Conservation (phyloP, 2,888 invertebrate genomes). For the Halictus quadricinctus region DNA sequence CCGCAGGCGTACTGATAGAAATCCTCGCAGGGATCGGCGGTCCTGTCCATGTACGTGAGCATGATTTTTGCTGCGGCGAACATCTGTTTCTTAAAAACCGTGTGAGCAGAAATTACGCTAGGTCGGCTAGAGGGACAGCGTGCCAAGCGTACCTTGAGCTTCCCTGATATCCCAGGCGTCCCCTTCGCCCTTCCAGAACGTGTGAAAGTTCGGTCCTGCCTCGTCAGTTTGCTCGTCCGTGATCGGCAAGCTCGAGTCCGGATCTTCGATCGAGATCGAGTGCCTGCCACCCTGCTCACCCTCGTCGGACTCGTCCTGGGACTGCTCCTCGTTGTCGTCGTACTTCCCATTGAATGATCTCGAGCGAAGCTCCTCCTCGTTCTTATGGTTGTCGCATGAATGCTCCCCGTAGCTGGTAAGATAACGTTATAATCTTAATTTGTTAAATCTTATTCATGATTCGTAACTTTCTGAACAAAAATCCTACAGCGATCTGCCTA, state of each 20-base stretch:
- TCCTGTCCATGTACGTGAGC: conserved; percentile 89
- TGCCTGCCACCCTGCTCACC: conserved; percentile 40
- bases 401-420: conserved; percentile 36
- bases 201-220: conserved; percentile 65
- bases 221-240: conserved; percentile 34
- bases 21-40: conserved; percentile 90
- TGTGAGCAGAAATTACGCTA: conserved; percentile 54
- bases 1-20: conserved; percentile 94
- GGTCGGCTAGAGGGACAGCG: conserved; percentile 13
- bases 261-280: conserved; percentile 46
- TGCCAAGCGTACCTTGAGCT: conserved; percentile 82
- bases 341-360: conserved; percentile 45
- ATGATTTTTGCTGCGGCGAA: conserved; percentile 85
- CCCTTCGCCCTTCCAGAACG: conserved; percentile 86
- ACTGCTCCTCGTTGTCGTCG: conserved; percentile 52
- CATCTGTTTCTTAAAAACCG: conserved; percentile 59
- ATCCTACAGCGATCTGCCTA: too few species aligned
- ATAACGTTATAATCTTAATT: neutral
- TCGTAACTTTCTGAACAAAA: too few species aligned
- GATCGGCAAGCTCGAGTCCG: conserved; percentile 52
- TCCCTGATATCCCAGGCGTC: conserved; percentile 84
- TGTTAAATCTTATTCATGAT: too few species aligned
- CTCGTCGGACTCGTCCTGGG: conserved; percentile 50
- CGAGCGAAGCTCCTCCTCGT: conserved; percentile 30
- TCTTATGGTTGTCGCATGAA: conserved; percentile 34